Conservation (phyloP, 64 coral and sea anemone genomes). For the Montipora sp. region DNA sequence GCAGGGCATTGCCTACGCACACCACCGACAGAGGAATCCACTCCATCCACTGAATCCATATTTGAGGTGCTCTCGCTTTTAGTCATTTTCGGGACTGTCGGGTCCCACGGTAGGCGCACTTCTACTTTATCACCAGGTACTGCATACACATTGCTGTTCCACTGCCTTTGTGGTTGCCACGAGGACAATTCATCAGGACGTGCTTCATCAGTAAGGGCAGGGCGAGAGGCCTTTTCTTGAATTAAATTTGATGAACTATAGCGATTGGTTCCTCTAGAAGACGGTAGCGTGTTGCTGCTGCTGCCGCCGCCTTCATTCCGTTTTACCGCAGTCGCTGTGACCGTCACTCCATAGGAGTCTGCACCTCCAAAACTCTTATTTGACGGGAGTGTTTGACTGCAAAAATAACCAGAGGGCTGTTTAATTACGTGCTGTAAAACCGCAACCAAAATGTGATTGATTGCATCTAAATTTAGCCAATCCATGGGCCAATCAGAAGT, state of each 20-base stretch:
- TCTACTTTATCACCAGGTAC: constrained; percentile 29
- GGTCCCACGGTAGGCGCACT: constrained; percentile 43
- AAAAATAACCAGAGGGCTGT: background rate
- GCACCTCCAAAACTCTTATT: constrained; percentile 61
- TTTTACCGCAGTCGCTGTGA: constrained; percentile 58
- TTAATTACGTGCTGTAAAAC: too few species aligned
- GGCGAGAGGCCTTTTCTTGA: constrained; percentile 16
- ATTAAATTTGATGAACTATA: constrained; percentile 53
- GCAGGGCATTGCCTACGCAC: constrained; percentile 72
- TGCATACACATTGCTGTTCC: background rate
- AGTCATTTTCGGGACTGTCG: constrained; percentile 34
- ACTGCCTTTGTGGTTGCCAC: constrained; percentile 1
- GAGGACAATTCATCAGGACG: background rate
- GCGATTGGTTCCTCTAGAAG: background rate
- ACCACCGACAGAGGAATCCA: constrained; percentile 62
- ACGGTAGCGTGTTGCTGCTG: background rate
- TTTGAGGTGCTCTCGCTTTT: constrained; percentile 81
- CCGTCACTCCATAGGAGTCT: constrained; percentile 54
- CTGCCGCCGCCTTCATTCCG: constrained; percentile 4
- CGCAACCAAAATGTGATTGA: too few species aligned
- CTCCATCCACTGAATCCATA: constrained; percentile 73
- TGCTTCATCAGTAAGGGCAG: background rate
- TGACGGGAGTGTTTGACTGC: constrained; percentile 43
- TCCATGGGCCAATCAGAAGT: too few species aligned
- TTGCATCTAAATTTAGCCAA: too few species aligned